Evolutionary conservation across 2,797 vertebrate genomes (phyloP).

Genomic region (Sorex maritimensis): DNA sequence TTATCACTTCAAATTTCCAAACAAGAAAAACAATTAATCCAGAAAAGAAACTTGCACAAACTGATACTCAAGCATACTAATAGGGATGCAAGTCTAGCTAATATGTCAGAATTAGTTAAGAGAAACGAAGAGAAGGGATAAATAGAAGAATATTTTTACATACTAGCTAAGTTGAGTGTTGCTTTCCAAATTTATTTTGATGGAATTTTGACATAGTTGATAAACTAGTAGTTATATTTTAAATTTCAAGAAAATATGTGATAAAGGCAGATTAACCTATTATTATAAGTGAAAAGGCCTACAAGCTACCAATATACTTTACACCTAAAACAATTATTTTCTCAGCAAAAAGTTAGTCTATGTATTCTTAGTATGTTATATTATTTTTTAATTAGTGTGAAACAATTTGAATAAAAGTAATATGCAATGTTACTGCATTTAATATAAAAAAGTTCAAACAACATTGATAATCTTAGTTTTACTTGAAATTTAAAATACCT

Average conservation of each 20-base stretch:
- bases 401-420: neutral
- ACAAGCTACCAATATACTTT: neutral
- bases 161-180: neutral
- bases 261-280: neutral
- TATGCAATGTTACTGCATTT: neutral
- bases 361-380: neutral
- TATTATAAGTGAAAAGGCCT: neutral
- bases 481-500: neutral
- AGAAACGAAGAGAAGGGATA: neutral
- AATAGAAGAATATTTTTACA: neutral
- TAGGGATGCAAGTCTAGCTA: neutral
- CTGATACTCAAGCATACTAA: neutral
- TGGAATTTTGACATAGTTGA: neutral
- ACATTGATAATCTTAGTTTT: neutral
- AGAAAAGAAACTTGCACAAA: neutral
- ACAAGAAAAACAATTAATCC: neutral
- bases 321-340: neutral
- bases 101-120: neutral
- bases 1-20: neutral
- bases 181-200: neutral
- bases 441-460: neutral
- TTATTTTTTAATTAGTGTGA: neutral
- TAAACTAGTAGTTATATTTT: neutral
- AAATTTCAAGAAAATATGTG: constrained; percentile 16
- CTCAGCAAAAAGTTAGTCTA: neutral